Percentiles rank a stretch among this genome's conserved stretches.
Conservation (phyloP, 1,140 invertebrate genomes). For the Rhyacophila brunnea region DNA sequence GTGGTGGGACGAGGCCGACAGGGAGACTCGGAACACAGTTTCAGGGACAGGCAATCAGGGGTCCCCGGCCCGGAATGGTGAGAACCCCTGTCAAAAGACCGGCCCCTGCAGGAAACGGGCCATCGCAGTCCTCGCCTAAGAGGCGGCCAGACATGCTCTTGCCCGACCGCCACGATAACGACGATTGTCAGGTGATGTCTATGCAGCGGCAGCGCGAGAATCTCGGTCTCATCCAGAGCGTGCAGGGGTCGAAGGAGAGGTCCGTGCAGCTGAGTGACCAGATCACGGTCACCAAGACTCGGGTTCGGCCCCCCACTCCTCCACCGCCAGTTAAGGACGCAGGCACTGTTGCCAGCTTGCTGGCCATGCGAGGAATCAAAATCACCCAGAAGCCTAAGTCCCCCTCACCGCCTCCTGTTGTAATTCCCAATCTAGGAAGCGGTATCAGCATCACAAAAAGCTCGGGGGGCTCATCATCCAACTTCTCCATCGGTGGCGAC, state of each 20-base stretch:
- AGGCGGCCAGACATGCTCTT: slow-evolving; percentile 48
- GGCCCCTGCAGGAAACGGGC: slow-evolving; percentile 24
- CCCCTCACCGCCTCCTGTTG: slow-evolving; percentile 45
- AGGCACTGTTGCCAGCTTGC: slow-evolving; percentile 69
- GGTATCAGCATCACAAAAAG: slow-evolving; percentile 66
- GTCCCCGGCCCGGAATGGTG: slow-evolving; percentile 32
- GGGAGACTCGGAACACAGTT: slow-evolving; percentile 46
- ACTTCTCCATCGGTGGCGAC: slow-evolving; percentile 51
- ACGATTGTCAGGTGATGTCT: slow-evolving; percentile 58
- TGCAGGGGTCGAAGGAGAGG: slow-evolving; percentile 57
- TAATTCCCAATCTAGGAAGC: slow-evolving; percentile 66
- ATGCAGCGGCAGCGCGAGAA: slow-evolving; percentile 72
- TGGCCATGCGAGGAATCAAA: slow-evolving; percentile 73
- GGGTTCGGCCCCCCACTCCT: slow-evolving; percentile 34
- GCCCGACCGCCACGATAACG: slow-evolving; percentile 52
- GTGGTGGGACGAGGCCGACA: slow-evolving; percentile 40
- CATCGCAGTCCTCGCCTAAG: slow-evolving; percentile 39
- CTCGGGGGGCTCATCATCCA: slow-evolving; percentile 40
- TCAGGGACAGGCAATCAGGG: slow-evolving; percentile 42
- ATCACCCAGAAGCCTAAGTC: slow-evolving; percentile 62
- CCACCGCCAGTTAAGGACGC: slow-evolving; percentile 63
- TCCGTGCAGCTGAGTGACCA: slow-evolving; percentile 46
- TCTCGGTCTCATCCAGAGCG: slow-evolving; percentile 69
- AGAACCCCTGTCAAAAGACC: slow-evolving; percentile 49
- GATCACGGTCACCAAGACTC: slow-evolving; percentile 63